Percentiles rank a stretch among this genome's conserved stretches.
Conservation (phyloP, 2,797 vertebrate genomes). For the Microtus californicus region DNA sequence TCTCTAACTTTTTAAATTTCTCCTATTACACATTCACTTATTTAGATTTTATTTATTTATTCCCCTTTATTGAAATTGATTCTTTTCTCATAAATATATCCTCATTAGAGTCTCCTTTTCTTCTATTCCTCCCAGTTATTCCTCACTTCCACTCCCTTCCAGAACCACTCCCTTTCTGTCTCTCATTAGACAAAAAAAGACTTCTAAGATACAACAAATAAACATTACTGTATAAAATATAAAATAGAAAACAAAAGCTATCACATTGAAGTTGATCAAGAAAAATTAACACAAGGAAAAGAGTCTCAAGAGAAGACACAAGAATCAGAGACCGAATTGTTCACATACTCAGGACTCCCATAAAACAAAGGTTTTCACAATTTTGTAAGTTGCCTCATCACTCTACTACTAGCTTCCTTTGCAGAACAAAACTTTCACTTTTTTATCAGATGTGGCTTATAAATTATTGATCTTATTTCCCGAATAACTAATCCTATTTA, state of each 20-base stretch:
- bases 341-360: neutral
- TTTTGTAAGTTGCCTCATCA: no score
- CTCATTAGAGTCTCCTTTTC: neutral
- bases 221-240: neutral
- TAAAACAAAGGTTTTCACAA: neutral
- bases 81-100: neutral
- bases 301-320: neutral
- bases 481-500: no score
- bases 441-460: no score
- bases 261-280: neutral
- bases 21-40: neutral
- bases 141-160: no score
- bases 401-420: no score
- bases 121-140: neutral
- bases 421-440: no score
- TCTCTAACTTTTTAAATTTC: neutral
- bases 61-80: neutral
- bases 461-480: no score
- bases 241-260: neutral
- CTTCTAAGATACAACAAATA: neutral
- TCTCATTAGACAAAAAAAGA: neutral
- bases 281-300: neutral
- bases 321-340: neutral
- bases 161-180: neutral
- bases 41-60: neutral